phyloP scores from a whole-genome alignment of 2,888 invertebrate genomes.

The Saturnia japonica region DNA sequence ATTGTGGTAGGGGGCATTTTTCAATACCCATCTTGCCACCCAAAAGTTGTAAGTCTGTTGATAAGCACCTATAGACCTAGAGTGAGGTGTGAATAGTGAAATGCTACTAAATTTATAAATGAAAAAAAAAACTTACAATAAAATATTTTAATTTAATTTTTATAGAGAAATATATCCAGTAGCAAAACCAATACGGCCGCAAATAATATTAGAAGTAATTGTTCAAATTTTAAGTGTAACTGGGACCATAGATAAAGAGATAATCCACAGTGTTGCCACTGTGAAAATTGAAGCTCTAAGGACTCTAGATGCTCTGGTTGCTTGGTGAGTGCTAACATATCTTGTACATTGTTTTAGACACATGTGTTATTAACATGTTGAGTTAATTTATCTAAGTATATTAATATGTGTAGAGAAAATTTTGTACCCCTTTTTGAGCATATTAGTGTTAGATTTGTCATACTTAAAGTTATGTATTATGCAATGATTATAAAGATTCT shows the following conservation, averaged over 20 bases:
- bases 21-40: not conserved
- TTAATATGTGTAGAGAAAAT: no score
- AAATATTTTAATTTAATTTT: slow-evolving; percentile 17
- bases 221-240: slow-evolving; percentile 60
- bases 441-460: no score
- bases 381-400: no score
- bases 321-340: slow-evolving; percentile 52
- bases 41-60: no score
- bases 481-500: not conserved
- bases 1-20: not conserved
- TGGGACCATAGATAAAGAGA: slow-evolving; percentile 39
- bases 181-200: slow-evolving; percentile 65
- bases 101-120: not conserved
- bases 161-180: slow-evolving; percentile 70
- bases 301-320: slow-evolving; percentile 63
- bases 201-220: slow-evolving; percentile 58
- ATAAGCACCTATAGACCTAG: not conserved
- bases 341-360: no score
- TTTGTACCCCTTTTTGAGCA: no score
- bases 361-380: no score
- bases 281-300: slow-evolving; percentile 63
- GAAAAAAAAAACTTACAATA: not conserved
- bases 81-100: not conserved
- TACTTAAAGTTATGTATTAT: not conserved
- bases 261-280: slow-evolving; percentile 33